Conservation (phyloP, 1,140 invertebrate species). For the Protaetia brevitarsis region DNA sequence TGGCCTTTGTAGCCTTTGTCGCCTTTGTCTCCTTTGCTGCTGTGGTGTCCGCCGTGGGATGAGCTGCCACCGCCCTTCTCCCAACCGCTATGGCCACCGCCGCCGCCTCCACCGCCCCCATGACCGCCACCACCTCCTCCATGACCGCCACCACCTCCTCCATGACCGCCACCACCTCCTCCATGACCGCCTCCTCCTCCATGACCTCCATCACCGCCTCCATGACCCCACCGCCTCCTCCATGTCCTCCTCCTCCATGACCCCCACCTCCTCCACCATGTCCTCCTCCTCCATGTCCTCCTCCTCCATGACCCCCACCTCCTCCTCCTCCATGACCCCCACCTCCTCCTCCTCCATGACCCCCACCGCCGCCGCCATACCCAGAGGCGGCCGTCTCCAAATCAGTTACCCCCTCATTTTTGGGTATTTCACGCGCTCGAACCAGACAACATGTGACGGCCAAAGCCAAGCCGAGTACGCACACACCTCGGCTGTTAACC, state of each 20-base stretch:
- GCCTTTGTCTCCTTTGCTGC: conserved; percentile 57
- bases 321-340: not conserved
- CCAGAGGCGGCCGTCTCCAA: conserved; percentile 25
- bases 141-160: not conserved
- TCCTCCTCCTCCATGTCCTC: conserved; percentile 5
- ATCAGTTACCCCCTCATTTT: conserved; percentile 27
- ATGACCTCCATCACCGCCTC: not conserved
- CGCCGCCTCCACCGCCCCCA: not conserved
- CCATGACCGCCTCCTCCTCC: not conserved
- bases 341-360: not conserved
- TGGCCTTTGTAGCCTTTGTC: conserved; percentile 57
- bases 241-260: not conserved
- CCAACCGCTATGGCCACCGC: conserved; percentile 41
- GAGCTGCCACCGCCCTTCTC: conserved; percentile 58
- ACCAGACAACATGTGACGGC: not conserved
- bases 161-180: not conserved
- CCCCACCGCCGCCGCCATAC: not conserved
- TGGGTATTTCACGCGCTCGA: not conserved
- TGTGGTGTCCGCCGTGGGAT: conserved; percentile 57
- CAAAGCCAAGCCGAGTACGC: not conserved
- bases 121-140: not conserved
- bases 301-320: not conserved
- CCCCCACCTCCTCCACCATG: not conserved
- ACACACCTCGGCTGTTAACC: not conserved
- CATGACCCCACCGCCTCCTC: not conserved